Evolutionary conservation across 2,113 vertebrate species (phyloP).

Genomic region (Oryctolagus cuniculus): mOryCun1.1 NC_091453.1:86655501-86656000

Average conservation of each 20-base stretch:
- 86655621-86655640: conserved; percentile 54
- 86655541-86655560: conserved; percentile 20
- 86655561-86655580: conserved; percentile 32
- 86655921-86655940: conserved; percentile 74
- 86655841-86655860: conserved; percentile 57
- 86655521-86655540: neutral
- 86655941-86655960: conserved; percentile 72
- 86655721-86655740: conserved; percentile 22
- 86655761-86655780: conserved; percentile 35
- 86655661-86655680: conserved; percentile 39
- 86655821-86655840: conserved; percentile 44
- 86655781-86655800: conserved; percentile 40
- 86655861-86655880: conserved; percentile 55
- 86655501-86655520: conserved; percentile 19
- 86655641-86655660: conserved; percentile 54
- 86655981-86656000: conserved; percentile 52
- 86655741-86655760: neutral
- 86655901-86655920: conserved; percentile 69
- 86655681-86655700: conserved; percentile 46
- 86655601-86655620: conserved; percentile 43
- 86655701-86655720: conserved; percentile 29
- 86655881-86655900: conserved; percentile 59
- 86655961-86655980: conserved; percentile 67
- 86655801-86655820: conserved; percentile 54
- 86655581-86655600: conserved; percentile 50